Evolutionary conservation across 2,797 vertebrate species (phyloP), one percentile per base, ranked within the genome.

Genomic region (Aeoliscus strigatus): DNA sequence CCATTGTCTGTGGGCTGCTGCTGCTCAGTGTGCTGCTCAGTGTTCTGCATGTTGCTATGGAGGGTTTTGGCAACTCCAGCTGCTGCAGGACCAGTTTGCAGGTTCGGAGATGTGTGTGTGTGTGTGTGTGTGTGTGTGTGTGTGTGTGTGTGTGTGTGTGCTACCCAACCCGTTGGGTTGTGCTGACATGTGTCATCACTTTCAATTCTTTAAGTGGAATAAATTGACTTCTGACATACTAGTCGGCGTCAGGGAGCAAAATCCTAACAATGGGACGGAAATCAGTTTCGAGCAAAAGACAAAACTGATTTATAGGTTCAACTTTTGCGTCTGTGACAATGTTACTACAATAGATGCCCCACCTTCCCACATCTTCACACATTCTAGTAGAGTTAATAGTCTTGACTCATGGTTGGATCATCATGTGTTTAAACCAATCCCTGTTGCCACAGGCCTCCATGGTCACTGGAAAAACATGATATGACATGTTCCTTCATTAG

Each of bases 31-130:
- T 78, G 60, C 70, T 39, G 50, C 40, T 63, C 7, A 8, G 33
- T 74, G 51, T 60, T 66, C 50, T 18, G 59, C 50, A 67, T 82
- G 82, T 84, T 84, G 80, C 81, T 79, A 77, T 80, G 81, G 78
- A 65, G 61, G 55, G 52, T 66, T 75, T 79, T 59, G 63, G 72
- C 71, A 70, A 62, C 54, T 77, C 67, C 73, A 71, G 73, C 63
- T 75, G 70, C 79, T 75, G 68, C 78, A 72, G 66, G 74, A 65
- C 64, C 58, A 70, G 70, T 60, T 62, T 70, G 51, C 39, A 45
- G 70, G 47, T 53, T n/a, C n/a, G n/a, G n/a, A n/a, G n/a, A n/a
- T 59, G 4, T 31, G 14, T 47, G 31, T 53, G 28, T 44, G 25
- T 49, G 39, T 56, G 31, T 47, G 15, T 53, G 21, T 26, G 15